Base-by-base conservation (phyloP, 2,113 vertebrate species). In the Loxodonta africana region DNA sequence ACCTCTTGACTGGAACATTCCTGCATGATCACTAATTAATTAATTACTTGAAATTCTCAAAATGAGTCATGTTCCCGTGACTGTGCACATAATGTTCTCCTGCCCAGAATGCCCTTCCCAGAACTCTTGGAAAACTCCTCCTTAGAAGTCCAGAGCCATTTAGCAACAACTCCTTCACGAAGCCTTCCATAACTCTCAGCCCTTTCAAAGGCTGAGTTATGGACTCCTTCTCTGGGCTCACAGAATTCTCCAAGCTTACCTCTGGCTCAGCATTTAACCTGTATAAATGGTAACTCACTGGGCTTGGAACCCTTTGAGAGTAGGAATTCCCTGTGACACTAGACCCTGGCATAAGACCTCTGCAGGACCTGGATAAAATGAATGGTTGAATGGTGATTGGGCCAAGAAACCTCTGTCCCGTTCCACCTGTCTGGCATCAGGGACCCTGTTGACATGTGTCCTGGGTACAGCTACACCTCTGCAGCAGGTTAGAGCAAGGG, bases 61-160 rank as follows among this genome's bases (percentile, higher is more conserved):
- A 69, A 33, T 33, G n/a, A 90, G 28, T 77, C 46, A 83, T 44
- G 62, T 6, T 41, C 74, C 33, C 1, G 0, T 85, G 93, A 85
- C 84, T 90, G 60, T 8, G 74, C 51, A 28, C 23, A 74, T 0
- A 7, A 83, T 57, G 3, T 48, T 88, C 46, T 77, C 37, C 44
- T 46, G 33, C 15, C 25, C 0, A 2, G 41, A 88, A 83, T 86
- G 37, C 25, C 63, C 62, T 83, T 86, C 41, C 83, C 69, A 60
- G 78, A 88, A 46, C 63, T 71, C 74, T 51, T 62, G 86, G 95
- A 85, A 96, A 97, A 84, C 44, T 4, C 37, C 46, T 78, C 33
- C 53, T 26, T 30, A 44, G 4, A 44, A 89, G 48, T 37, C 4
- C 1, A 83, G 74, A 74, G 26, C 69, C 15, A 26, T 65, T 62